Evolutionary conservation across 2,888 invertebrate species (phyloP).

Genomic region (Drosophila bunnanda): DNA sequence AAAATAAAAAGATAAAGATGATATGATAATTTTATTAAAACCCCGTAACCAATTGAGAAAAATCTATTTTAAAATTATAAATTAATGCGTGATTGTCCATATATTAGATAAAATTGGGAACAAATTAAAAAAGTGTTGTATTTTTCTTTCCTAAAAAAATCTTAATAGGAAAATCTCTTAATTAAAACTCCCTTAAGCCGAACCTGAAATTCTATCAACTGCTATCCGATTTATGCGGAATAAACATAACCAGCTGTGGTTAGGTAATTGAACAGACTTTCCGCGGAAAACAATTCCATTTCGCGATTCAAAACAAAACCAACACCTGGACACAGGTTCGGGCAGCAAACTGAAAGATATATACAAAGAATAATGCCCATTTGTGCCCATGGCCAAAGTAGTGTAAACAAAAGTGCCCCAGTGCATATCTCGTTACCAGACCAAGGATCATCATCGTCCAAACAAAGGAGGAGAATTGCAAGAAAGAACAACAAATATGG

Average conservation of each 20-base stretch:
- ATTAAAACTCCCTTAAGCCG: background rate
- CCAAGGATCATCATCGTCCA: constrained; percentile 67
- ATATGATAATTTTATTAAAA: background rate
- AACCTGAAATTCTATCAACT: background rate
- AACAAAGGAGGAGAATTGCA: constrained; percentile 35
- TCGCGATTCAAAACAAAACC: background rate
- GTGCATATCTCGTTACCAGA: constrained; percentile 68
- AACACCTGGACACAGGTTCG: constrained; percentile 17
- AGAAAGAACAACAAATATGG: constrained; percentile 32
- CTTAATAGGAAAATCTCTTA: background rate
- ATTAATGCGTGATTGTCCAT: too few relatives aligned
- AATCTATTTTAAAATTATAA: too few relatives aligned
- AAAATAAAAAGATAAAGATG: background rate
- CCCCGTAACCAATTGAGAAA: background rate
- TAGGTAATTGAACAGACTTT: constrained; percentile 31
- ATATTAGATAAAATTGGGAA: too few relatives aligned
- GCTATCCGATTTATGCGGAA: background rate
- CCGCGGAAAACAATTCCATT: constrained; percentile 16
- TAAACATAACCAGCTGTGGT: constrained; percentile 11
- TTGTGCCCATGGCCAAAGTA: constrained; percentile 19
- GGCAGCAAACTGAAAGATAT: constrained; percentile 11
- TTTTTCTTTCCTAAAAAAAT: too few relatives aligned
- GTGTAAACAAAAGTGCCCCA: constrained; percentile 62
- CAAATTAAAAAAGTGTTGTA: too few relatives aligned
- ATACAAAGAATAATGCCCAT: constrained; percentile 22